A percentile compares a stretch with the other conserved stretches of the same genome.
Evolutionary conservation across 2,797 vertebrate species (phyloP).

Genomic region (Spinus olivaceus): DNA sequence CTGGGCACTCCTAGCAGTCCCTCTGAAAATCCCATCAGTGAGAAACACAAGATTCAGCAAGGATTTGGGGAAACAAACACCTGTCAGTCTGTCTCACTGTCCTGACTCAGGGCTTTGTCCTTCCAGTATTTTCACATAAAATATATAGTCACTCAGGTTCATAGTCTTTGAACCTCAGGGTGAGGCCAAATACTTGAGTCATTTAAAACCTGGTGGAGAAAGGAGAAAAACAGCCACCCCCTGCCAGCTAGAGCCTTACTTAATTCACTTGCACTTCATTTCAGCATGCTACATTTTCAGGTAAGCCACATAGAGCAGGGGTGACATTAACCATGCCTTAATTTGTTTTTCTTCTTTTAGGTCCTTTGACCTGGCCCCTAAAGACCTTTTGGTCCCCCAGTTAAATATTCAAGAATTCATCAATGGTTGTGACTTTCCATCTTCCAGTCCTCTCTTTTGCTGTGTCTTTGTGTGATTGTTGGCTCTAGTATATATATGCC

Average conservation of each 20-base stretch:
- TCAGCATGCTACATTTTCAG: neutral
- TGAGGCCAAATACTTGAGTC: neutral
- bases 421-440: fast-evolving
- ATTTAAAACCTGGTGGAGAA: neutral
- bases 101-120: neutral
- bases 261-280: neutral
- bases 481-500: neutral
- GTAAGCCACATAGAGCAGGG: neutral
- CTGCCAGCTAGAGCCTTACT: neutral
- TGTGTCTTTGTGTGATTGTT: neutral
- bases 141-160: neutral
- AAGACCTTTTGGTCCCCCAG: neutral
- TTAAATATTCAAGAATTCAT: neutral
- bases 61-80: neutral
- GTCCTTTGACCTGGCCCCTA: neutral
- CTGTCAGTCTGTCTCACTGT: neutral
- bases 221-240: neutral
- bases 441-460: neutral
- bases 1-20: neutral
- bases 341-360: neutral
- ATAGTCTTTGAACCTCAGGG: neutral
- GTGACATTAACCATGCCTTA: neutral
- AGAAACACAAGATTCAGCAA: neutral
- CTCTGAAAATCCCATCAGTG: neutral
- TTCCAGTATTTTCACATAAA: neutral